phyloP scores from a whole-genome alignment of 2,888 invertebrate species.

The Bugula neritina region DNA sequence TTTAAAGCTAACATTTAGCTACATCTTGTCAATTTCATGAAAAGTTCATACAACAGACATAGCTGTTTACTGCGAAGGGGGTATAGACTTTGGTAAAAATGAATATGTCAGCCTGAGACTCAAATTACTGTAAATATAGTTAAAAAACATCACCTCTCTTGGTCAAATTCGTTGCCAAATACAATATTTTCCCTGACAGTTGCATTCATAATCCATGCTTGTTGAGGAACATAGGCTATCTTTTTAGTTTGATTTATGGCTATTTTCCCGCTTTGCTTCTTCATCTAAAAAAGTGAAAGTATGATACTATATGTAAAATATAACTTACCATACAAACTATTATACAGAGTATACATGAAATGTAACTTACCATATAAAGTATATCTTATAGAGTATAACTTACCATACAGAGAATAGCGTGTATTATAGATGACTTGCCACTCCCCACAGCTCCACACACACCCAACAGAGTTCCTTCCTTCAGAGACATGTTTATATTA shows the following conservation, averaged over 20 bases:
- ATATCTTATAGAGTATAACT: no score
- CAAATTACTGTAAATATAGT: no score
- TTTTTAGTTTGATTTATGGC: neutral
- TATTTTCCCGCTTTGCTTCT: neutral
- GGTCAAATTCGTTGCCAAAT: constrained; percentile 14
- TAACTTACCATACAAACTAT: no score
- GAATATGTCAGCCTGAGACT: no score
- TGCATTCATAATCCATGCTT: constrained; percentile 67
- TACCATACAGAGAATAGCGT: constrained; percentile 30
- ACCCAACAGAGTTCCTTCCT: neutral
- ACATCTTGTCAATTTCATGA: no score
- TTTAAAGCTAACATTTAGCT: no score
- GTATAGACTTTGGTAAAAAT: no score
- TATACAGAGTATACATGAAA: no score
- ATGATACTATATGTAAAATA: no score
- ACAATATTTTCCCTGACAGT: constrained; percentile 26
- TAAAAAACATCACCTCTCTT: constrained; percentile 29
- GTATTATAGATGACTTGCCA: constrained; percentile 31
- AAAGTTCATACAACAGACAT: no score
- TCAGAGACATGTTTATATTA: constrained; percentile 9
- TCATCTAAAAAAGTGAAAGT: constrained; percentile 21
- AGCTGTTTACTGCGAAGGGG: no score
- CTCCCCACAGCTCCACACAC: constrained; percentile 31
- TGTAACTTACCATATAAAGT: no score
- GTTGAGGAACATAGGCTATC: constrained; percentile 26